A percentile compares a stretch with the other conserved stretches of the same genome.
Evolutionary conservation across 2,888 invertebrate species (phyloP).

Genomic region (Ptychoptera albimana): DNA sequence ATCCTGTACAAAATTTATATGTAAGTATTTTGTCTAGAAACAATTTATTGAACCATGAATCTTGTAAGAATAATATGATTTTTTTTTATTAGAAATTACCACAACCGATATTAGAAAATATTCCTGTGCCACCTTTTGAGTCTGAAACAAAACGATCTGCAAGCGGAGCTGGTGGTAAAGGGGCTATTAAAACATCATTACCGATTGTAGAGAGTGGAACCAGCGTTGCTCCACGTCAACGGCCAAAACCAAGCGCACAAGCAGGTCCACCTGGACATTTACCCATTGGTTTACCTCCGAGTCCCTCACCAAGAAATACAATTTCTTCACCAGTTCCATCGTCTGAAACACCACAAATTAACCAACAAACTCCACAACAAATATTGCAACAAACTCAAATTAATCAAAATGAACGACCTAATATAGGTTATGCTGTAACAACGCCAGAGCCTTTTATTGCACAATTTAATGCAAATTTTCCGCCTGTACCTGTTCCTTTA

Average conservation of each 20-base stretch:
- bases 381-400: neutral
- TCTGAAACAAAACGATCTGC: constrained; percentile 43
- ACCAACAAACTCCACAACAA: constrained; percentile 10
- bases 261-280: constrained; percentile 21
- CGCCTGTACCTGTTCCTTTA: constrained; percentile 17
- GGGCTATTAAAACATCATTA: constrained; percentile 31
- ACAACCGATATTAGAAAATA: constrained; percentile 44
- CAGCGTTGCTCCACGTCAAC: constrained; percentile 65
- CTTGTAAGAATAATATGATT: constrained; percentile 1
- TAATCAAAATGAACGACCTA: constrained; percentile 1
- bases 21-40: constrained; percentile 32
- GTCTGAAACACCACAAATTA: constrained; percentile 10
- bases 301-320: constrained; percentile 33
- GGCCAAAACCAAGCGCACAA: constrained; percentile 45
- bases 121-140: constrained; percentile 50
- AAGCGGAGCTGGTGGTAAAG: constrained; percentile 22
- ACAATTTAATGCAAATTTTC: constrained; percentile 29
- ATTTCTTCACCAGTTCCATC: constrained; percentile 22
- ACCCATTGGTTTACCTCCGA: constrained; percentile 36
- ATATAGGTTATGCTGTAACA: too few species aligned
- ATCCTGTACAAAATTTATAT: constrained; percentile 67
- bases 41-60: constrained; percentile 1
- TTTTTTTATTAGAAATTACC: constrained; percentile 41
- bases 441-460: constrained; percentile 24
- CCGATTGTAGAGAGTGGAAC: constrained; percentile 47